Percentiles rank a stretch among this genome's conserved stretches.
phyloP scores from a whole-genome alignment of 2,888 invertebrate genomes.

The Coleophora flavipennella region DNA sequence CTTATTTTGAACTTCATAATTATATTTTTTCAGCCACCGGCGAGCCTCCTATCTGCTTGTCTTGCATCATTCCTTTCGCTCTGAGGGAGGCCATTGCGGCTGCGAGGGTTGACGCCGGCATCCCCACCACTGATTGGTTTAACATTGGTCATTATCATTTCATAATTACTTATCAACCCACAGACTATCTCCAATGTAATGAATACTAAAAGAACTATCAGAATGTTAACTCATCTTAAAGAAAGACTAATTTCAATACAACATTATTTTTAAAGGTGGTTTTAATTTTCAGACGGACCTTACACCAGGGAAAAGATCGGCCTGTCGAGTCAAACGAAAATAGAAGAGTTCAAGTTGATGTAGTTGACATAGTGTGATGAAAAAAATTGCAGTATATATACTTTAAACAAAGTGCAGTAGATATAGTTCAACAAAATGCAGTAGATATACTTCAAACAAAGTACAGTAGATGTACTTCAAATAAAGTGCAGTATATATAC shows the following conservation, averaged over 20 bases:
- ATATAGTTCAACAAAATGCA: too few relatives aligned
- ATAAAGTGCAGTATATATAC: too few relatives aligned
- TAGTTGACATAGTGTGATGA: too few relatives aligned
- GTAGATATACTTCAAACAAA: too few relatives aligned
- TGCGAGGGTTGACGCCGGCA: slow-evolving; percentile 73
- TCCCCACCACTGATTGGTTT: slow-evolving; percentile 65
- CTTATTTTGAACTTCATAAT: background rate
- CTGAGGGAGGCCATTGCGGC: slow-evolving; percentile 75
- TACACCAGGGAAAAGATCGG: slow-evolving; percentile 44
- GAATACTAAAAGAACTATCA: too few relatives aligned
- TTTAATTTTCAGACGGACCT: slow-evolving; percentile 54
- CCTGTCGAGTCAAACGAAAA: slow-evolving; percentile 21
- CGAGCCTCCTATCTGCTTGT: slow-evolving; percentile 64
- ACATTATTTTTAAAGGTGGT: background rate
- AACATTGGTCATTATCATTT: slow-evolving; percentile 58
- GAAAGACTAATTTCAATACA: too few relatives aligned
- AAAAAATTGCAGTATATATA: too few relatives aligned
- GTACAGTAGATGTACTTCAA: too few relatives aligned
- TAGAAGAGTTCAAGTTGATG: slow-evolving; percentile 25
- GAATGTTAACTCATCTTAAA: too few relatives aligned
- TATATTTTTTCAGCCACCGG: slow-evolving; percentile 46
- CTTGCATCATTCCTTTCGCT: slow-evolving; percentile 68
- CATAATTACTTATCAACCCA: too few relatives aligned
- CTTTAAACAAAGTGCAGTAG: too few relatives aligned
- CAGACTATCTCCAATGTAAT: too few relatives aligned